Percentiles rank a stretch among this genome's conserved stretches.
Conservation (phyloP, 1,140 invertebrate species). For the Drosophila obscura region DNA sequence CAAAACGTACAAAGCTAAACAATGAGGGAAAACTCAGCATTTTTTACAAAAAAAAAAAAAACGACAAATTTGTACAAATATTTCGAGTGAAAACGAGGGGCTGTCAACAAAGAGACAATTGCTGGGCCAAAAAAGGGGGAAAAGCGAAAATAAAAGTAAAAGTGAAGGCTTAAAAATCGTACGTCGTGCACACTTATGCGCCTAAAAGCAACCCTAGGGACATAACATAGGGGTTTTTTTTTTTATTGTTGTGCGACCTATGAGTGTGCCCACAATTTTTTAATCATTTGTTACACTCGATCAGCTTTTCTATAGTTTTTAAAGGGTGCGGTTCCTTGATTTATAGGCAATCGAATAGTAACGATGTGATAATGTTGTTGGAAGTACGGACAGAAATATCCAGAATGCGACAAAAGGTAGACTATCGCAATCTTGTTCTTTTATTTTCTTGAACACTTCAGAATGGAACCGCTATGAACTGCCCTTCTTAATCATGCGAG, state of each 20-base stretch:
- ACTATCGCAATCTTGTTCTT: no score
- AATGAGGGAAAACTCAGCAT: conserved; percentile 8
- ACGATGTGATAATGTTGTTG: conserved; percentile 49
- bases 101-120: conserved; percentile 54
- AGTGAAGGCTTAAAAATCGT: conserved; percentile 49
- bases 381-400: no score
- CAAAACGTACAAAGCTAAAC: conserved; percentile 21
- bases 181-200: conserved; percentile 42
- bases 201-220: conserved; percentile 24
- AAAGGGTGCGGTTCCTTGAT: conserved; percentile 45
- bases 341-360: conserved; percentile 61
- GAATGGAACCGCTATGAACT: neutral
- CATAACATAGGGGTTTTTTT: conserved; percentile 31
- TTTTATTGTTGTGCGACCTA: conserved; percentile 31
- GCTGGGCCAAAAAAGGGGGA: conserved; percentile 33
- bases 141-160: conserved; percentile 32
- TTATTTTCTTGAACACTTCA: no score
- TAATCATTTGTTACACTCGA: conserved; percentile 77
- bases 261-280: conserved; percentile 76
- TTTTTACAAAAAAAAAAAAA: conserved; percentile 31
- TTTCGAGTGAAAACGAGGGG: conserved; percentile 38
- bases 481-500: neutral
- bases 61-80: conserved; percentile 67
- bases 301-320: conserved; percentile 34
- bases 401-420: no score